Base-by-base conservation (phyloP, 1,140 invertebrate species). In the Orius laevigatus region DNA sequence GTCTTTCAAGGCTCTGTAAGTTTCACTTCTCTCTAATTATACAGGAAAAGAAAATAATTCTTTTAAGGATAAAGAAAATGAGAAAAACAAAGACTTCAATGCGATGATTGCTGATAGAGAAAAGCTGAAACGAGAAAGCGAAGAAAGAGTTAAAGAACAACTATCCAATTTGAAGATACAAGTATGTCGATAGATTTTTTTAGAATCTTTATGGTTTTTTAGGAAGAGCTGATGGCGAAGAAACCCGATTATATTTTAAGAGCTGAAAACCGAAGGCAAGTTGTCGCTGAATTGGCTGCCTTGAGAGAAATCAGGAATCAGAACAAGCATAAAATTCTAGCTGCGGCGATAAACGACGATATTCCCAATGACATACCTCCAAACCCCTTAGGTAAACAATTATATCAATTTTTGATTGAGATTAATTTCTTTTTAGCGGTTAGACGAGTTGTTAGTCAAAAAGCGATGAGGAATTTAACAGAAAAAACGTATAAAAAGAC, bases 401-500 rank as follows among this genome's bases (percentile, higher is more conserved):
- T 43, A 19, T n/a, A 34, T 8, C 2, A 8, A n/a, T 5, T 38
- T 38, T 38, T 38, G 11, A 38, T 38, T 3, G 10, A 12, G 10
- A n/a, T 10, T 38, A 35, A 36, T 39, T 53, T 50, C 41, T 10
- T 47, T 54, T 16, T 15, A 56, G 56, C 50, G 39, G 36, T 59
- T n/a, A 62, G 63, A 50, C 65, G 55, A 50, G 64, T 67, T 46
- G 61, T 71, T 31, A 60, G 57, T n/a, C 62, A 69, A 18, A 60
- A 63, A 51, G 61, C 67, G 48, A 63, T 72, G 57, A 62, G 63
- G 42, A 54, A 62, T 41, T 60, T 66, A 52, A 64, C 67, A 6
- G 63, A 65, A n/a, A 64, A 61, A 47, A 64, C 70, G 12, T 71
- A 71, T 54, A 56, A 58, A 4, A 61, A 65, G 33, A 52, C 70